phyloP scores from a whole-genome alignment of 1,140 invertebrate genomes.

The Pygmarrhopalites habei region DNA sequence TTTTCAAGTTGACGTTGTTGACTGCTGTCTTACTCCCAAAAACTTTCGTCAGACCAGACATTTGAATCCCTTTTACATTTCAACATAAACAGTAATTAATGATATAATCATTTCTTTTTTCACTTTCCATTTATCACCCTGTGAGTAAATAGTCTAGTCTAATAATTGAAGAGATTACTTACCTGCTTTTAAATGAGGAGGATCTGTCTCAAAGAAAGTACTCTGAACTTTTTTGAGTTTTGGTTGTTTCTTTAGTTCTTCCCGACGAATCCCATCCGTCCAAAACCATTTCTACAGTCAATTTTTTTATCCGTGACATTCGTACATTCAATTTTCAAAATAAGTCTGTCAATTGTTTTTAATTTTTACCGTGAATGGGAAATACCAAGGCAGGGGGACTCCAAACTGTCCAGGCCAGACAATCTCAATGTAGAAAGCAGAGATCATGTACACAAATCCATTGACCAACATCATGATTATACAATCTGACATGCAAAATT shows the following conservation, averaged over 20 bases:
- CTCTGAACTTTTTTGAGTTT: neutral
- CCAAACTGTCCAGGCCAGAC: slow-evolving; percentile 40
- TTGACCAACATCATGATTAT: slow-evolving; percentile 60
- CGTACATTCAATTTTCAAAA: neutral
- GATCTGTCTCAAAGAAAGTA: slow-evolving; percentile 44
- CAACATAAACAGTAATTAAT: no score
- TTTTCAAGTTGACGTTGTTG: slow-evolving; percentile 58
- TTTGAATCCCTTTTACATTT: no score
- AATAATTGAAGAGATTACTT: no score
- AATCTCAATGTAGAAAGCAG: slow-evolving; percentile 54
- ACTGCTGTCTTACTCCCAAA: slow-evolving; percentile 56
- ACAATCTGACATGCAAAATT: slow-evolving; percentile 57
- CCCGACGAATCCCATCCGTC: slow-evolving; percentile 25
- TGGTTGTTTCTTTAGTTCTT: neutral
- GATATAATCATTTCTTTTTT: no score
- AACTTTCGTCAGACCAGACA: slow-evolving; percentile 54
- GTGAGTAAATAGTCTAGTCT: no score
- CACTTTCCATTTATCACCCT: no score
- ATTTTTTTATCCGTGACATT: neutral
- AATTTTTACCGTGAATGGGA: slow-evolving; percentile 44
- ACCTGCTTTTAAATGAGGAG: slow-evolving; percentile 48
- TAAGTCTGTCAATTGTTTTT: no score
- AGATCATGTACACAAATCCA: slow-evolving; percentile 55
- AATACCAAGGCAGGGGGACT: slow-evolving; percentile 47
- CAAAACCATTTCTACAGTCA: slow-evolving; percentile 39